A percentile compares a stretch with the other conserved stretches of the same genome.
These are phyloP conservation scores for Otus scops DNA, from an alignment of 2,797 vertebrate genomes.

Conservation along the genomic window DNA sequence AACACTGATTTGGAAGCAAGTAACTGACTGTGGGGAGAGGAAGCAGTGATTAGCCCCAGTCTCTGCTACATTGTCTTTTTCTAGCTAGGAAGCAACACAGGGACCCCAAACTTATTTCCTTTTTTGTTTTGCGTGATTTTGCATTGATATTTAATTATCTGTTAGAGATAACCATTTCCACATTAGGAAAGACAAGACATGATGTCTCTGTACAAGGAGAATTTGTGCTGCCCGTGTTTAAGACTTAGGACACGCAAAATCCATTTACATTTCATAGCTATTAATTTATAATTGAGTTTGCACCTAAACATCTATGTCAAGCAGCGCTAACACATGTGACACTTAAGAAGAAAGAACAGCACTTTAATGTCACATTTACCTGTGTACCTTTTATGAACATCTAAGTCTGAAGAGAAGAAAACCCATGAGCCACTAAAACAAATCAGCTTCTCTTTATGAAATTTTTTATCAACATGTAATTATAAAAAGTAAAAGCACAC, in stretches of 20 bases:
- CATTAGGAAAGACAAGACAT: background rate
- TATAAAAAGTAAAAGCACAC: background rate
- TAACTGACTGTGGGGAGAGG: background rate
- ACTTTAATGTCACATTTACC: background rate
- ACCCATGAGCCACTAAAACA: background rate
- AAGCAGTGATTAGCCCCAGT: background rate
- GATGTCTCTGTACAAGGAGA: background rate
- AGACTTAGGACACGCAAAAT: background rate
- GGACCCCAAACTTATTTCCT: background rate
- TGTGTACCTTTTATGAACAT: background rate
- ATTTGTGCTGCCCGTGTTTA: background rate
- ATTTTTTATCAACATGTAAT: background rate
- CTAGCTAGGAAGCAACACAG: background rate
- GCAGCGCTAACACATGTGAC: background rate
- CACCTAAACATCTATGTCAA: background rate
- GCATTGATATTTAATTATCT: background rate
- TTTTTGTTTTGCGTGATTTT: background rate
- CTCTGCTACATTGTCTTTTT: background rate
- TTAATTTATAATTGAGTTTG: background rate
- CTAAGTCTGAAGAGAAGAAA: background rate
- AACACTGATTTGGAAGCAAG: background rate
- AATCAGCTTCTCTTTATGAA: background rate
- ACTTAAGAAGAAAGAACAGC: background rate
- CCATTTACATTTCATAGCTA: background rate
- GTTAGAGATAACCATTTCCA: background rate